Conservation (phyloP, 2,113 vertebrate species). For the Chaenocephalus aceratus region DNA sequence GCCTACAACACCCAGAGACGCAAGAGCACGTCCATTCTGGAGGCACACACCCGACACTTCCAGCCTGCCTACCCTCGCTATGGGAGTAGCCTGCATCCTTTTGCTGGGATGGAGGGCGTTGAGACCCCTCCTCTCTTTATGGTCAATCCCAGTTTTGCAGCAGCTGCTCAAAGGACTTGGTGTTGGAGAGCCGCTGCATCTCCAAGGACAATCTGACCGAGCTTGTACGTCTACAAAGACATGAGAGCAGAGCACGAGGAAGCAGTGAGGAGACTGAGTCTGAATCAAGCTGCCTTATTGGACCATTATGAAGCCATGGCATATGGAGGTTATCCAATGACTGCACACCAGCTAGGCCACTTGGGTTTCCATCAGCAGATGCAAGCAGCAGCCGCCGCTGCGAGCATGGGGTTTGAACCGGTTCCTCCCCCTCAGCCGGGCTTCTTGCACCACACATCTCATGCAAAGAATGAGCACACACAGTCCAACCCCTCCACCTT, state of each 20-base stretch:
- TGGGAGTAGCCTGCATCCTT: slow-evolving; percentile 90
- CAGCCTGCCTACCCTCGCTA: slow-evolving; percentile 91
- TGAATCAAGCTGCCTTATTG: slow-evolving; percentile 89
- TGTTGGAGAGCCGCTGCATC: slow-evolving; percentile 87
- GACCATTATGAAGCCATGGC: slow-evolving; percentile 86
- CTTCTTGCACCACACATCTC: slow-evolving; percentile 85
- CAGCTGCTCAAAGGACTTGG: slow-evolving; percentile 86
- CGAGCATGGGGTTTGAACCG: slow-evolving; percentile 87
- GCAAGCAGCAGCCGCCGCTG: slow-evolving; percentile 84
- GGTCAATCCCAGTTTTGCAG: slow-evolving; percentile 83
- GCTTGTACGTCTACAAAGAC: slow-evolving; percentile 87
- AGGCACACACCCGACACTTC: slow-evolving; percentile 94
- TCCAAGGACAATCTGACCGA: slow-evolving; percentile 83
- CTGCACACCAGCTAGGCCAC: slow-evolving; percentile 79
- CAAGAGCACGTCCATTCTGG: slow-evolving; percentile 98
- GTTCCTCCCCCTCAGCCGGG: slow-evolving; percentile 83
- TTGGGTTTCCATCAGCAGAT: slow-evolving; percentile 83
- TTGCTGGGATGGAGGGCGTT: slow-evolving; percentile 81
- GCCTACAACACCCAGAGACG: slow-evolving; percentile 92
- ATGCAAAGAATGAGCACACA: slow-evolving; percentile 75
- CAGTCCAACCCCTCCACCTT: slow-evolving; percentile 62
- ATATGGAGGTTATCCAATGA: slow-evolving; percentile 80
- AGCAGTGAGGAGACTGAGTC: slow-evolving; percentile 87
- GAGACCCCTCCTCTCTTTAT: slow-evolving; percentile 75
- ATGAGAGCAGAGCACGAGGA: slow-evolving; percentile 89